A percentile compares a stretch with the other conserved stretches of the same genome.
phyloP scores from a whole-genome alignment of 1,140 invertebrate genomes.

The Neodiprion pinetum region DNA sequence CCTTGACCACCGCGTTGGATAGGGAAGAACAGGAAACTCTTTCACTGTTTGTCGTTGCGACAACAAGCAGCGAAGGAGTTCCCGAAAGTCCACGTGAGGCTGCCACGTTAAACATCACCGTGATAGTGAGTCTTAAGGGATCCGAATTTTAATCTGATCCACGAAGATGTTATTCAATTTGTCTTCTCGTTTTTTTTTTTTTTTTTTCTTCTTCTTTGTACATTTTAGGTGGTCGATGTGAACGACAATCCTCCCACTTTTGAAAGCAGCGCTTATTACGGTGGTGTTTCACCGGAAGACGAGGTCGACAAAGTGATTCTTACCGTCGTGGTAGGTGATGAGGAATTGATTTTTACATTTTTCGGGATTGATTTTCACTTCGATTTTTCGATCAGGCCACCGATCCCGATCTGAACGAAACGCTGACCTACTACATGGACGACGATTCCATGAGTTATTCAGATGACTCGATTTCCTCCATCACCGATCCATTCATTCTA shows the following conservation, averaged over 20 bases:
- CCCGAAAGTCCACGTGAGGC: constrained; percentile 33
- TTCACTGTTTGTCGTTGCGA: constrained; percentile 53
- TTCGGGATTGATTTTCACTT: constrained; percentile 11
- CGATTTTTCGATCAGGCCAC: constrained; percentile 52
- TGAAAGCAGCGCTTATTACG: constrained; percentile 53
- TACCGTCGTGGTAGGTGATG: constrained; percentile 51
- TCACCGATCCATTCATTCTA: constrained; percentile 53
- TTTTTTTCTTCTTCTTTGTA: constrained; percentile 18
- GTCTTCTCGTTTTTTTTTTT: constrained; percentile 20
- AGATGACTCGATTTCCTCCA: constrained; percentile 29
- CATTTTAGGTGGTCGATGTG: constrained; percentile 58
- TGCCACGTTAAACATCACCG: constrained; percentile 52
- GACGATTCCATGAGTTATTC: constrained; percentile 50
- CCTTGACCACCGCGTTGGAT: constrained; percentile 49
- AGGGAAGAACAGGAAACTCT: constrained; percentile 42
- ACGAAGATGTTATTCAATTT: constrained; percentile 22
- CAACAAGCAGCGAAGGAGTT: constrained; percentile 47
- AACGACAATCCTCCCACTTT: constrained; percentile 63
- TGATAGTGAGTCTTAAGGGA: constrained; percentile 47
- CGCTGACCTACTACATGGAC: constrained; percentile 56
- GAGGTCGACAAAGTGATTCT: constrained; percentile 54
- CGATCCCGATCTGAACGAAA: constrained; percentile 57
- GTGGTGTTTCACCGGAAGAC: constrained; percentile 57
- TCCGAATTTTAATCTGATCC: background rate
- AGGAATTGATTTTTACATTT: constrained; percentile 7